Evolutionary conservation across 30 jellyfish, hydroid and myxozoan genomes (phyloP).

Genomic region (Cassiopea andromeda): DNA sequence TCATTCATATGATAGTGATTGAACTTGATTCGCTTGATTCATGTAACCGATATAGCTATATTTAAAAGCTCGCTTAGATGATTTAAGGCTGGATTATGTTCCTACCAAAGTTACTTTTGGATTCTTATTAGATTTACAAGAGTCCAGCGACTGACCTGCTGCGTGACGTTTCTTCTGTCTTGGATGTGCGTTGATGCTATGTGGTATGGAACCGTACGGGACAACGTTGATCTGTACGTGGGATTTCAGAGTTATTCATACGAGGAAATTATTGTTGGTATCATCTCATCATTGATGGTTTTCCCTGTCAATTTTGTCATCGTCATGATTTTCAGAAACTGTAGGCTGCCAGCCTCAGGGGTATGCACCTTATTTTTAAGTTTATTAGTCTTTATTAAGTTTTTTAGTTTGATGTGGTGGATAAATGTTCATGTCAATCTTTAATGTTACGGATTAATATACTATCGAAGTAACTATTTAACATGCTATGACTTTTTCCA

Average conservation of each 20-base stretch:
- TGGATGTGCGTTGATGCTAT: constrained; percentile 97
- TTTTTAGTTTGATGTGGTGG: no score
- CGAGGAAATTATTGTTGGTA: constrained; percentile 92
- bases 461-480: no score
- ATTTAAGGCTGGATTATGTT: no score
- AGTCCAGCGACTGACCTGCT: constrained; percentile 92
- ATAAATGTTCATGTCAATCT: no score
- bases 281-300: constrained; percentile 88
- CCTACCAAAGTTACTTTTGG: not conserved
- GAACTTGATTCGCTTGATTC: no score
- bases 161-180: constrained; percentile 80
- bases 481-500: no score
- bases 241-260: constrained; percentile 88
- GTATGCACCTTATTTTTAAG: constrained; percentile 49
- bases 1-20: no score
- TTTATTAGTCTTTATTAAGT: no score
- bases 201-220: constrained; percentile 96
- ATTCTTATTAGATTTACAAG: constrained; percentile 78
- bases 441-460: no score
- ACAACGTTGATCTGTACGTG: constrained; percentile 73
- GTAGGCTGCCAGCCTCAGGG: constrained; percentile 61
- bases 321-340: constrained; percentile 80
- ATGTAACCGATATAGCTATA: no score
- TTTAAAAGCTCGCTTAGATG: no score
- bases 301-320: constrained; percentile 84